A percentile compares a stretch with the other conserved stretches of the same genome.
Conservation (phyloP, 2,888 invertebrate species). For the Lissocephala sabroskyi region DNA sequence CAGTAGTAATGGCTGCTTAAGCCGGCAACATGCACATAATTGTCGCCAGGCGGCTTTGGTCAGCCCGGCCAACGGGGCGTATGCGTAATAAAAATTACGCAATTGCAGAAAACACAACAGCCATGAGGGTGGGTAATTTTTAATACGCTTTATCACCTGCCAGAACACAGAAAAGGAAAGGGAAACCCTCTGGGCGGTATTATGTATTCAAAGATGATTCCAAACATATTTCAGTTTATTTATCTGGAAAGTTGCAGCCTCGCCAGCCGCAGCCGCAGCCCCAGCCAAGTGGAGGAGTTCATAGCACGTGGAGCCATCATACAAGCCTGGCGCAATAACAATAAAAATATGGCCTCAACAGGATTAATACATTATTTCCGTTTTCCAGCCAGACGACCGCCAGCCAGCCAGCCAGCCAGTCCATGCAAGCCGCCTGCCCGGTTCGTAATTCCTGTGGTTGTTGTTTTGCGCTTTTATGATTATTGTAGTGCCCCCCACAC, state of each 20-base stretch:
- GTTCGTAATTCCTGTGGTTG: conserved; percentile 21
- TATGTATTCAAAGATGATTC: conserved; percentile 25
- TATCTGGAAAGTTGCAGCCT: conserved; percentile 7
- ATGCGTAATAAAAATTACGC: conserved; percentile 58
- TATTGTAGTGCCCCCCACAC: conserved; percentile 51
- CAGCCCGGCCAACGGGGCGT: conserved; percentile 27
- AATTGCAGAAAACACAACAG: background rate
- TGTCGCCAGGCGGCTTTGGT: conserved; percentile 37
- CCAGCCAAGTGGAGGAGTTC: conserved; percentile 9
- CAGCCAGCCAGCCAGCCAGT: background rate
- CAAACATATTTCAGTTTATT: conserved; percentile 37
- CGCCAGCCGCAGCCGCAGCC: background rate
- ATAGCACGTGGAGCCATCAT: conserved; percentile 15
- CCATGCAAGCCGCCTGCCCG: background rate
- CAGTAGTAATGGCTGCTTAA: conserved; percentile 60
- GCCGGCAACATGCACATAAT: conserved; percentile 60
- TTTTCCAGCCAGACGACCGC: conserved; percentile 8
- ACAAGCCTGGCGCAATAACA: conserved; percentile 52
- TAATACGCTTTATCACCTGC: conserved; percentile 37
- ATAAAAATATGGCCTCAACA: conserved; percentile 71
- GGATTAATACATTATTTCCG: conserved; percentile 71
- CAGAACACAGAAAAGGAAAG: conserved; percentile 2
- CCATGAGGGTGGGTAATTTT: conserved; percentile 15
- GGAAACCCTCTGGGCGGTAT: background rate
- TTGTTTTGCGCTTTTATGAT: conserved; percentile 59